Conservation (phyloP, 2,797 vertebrate species). For the Anniella stebbinsi region DNA sequence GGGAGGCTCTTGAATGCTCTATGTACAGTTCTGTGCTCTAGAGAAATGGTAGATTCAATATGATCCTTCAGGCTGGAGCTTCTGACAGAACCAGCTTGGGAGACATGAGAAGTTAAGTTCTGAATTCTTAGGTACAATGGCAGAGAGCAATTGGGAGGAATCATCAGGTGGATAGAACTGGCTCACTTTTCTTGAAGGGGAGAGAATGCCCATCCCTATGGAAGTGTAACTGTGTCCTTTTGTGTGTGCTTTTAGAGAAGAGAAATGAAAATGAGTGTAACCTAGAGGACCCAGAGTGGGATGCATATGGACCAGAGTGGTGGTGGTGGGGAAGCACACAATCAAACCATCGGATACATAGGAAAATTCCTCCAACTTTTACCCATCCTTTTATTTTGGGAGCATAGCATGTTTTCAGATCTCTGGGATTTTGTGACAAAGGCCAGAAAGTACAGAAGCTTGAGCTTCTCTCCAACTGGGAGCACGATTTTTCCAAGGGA, state of each 20-base stretch:
- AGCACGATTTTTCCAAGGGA: not conserved
- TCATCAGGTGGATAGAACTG: not conserved
- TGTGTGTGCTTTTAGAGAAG: not conserved
- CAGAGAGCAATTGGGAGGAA: not conserved
- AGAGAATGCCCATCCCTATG: not conserved
- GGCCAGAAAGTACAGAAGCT: slow-evolving; percentile 10
- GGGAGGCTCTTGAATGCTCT: accelerated
- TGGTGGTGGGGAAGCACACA: not conserved
- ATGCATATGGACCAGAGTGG: not conserved
- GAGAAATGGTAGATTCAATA: not conserved
- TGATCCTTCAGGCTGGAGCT: not conserved
- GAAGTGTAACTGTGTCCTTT: slow-evolving; percentile 6
- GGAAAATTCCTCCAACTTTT: not conserved
- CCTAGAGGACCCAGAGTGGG: too few species aligned
- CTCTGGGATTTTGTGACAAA: not conserved
- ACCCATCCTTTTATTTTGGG: not conserved
- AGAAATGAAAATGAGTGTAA: not conserved
- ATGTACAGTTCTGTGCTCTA: not conserved
- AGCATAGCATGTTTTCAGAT: not conserved
- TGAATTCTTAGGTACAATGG: not conserved
- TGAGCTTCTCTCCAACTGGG: not conserved
- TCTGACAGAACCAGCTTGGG: not conserved
- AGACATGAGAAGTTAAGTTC: not conserved
- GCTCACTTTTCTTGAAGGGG: not conserved
- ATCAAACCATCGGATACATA: not conserved